phyloP scores from a whole-genome alignment of 2,797 vertebrate genomes.

The Hippopotamyrus pictus region DNA sequence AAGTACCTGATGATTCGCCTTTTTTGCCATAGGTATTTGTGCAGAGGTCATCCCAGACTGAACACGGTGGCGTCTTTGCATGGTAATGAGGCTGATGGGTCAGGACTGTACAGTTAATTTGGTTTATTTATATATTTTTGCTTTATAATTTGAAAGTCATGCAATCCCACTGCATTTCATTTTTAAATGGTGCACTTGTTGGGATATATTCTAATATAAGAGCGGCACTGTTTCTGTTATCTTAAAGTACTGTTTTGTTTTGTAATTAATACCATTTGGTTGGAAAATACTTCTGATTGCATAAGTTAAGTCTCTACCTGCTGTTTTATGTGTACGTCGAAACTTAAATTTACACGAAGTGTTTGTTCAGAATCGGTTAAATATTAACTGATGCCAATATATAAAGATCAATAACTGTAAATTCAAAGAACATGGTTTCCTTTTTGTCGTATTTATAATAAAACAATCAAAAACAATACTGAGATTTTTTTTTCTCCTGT shows the following conservation, averaged over 20 bases:
- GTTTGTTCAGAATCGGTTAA: conserved; percentile 39
- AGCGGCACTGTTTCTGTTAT: conserved; percentile 16
- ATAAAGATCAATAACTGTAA: conserved; percentile 48
- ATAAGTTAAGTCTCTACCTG: conserved; percentile 35
- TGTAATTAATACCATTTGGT: conserved; percentile 25
- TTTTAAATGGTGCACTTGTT: conserved; percentile 18
- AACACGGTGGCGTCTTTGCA: conserved; percentile 27
- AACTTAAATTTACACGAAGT: conserved; percentile 38
- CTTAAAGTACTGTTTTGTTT: conserved; percentile 31
- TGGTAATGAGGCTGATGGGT: conserved; percentile 28
- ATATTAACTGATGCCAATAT: conserved; percentile 46
- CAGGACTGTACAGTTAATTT: conserved; percentile 40
- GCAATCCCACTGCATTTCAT: conserved; percentile 12
- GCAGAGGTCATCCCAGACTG: conserved; percentile 20
- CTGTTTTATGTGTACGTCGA: conserved; percentile 41
- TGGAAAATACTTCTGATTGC: conserved; percentile 25
- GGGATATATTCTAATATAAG: conserved; percentile 14
- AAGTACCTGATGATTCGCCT: conserved; percentile 82
- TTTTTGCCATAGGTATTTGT: conserved; percentile 42
- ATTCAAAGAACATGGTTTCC: conserved; percentile 46
- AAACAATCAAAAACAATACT: conserved; percentile 38
- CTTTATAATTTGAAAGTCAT: conserved; percentile 22
- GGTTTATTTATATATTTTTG: conserved; percentile 34
- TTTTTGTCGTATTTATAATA: conserved; percentile 54
- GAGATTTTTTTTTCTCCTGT: background rate